phyloP scores from a whole-genome alignment of 1,140 invertebrate genomes.

The Cotesia vestalis region DNA sequence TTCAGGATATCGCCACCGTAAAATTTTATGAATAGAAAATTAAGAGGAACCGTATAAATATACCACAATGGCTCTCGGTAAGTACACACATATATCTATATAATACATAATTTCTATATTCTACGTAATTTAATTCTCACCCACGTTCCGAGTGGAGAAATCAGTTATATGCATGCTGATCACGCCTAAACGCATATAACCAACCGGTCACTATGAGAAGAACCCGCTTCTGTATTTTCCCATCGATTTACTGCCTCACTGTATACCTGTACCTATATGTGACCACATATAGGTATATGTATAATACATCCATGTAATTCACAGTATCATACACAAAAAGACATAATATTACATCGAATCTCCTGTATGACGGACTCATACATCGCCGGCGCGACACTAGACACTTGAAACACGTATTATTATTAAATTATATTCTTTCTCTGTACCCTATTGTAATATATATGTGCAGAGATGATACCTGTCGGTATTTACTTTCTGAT shows the following conservation, averaged over 20 bases:
- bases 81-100: constrained; percentile 43
- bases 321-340: too few relatives aligned
- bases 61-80: constrained; percentile 45
- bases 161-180: constrained; percentile 20
- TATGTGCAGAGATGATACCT: constrained; percentile 11
- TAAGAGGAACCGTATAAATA: neutral
- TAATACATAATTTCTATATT: constrained; percentile 21
- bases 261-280: too few relatives aligned
- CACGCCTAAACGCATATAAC: constrained; percentile 22
- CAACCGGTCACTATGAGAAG: constrained; percentile 10
- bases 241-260: constrained; percentile 25
- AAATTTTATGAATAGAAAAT: constrained; percentile 25
- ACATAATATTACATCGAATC: too few relatives aligned
- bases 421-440: neutral
- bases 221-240: constrained; percentile 22
- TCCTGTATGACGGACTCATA: neutral
- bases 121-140: constrained; percentile 39
- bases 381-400: too few relatives aligned
- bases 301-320: too few relatives aligned
- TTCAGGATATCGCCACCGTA: constrained; percentile 31
- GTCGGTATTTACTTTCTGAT: constrained; percentile 13
- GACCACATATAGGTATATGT: too few relatives aligned
- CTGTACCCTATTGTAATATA: constrained; percentile 1
- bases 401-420: neutral
- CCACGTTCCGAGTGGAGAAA: constrained; percentile 43